Conservation (phyloP, 1,140 invertebrate species). For the Bilobella aurantiaca region DNA sequence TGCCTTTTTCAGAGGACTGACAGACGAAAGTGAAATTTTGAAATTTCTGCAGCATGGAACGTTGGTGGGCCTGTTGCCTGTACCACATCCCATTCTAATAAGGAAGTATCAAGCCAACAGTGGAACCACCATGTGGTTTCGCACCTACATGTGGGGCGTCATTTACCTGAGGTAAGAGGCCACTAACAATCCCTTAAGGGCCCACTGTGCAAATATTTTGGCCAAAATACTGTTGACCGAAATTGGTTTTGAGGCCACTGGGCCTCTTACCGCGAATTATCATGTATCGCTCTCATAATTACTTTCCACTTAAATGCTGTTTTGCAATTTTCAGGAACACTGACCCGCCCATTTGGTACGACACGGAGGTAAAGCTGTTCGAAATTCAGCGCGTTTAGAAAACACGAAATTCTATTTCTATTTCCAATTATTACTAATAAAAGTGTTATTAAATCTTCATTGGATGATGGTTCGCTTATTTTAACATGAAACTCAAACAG, state of each 20-base stretch:
- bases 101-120: slow-evolving; percentile 97
- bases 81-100: slow-evolving; percentile 97
- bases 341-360: slow-evolving; percentile 98
- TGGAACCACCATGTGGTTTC: slow-evolving; percentile 97
- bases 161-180: slow-evolving; percentile 92
- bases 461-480: too few species aligned
- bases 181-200: too few species aligned
- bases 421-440: too few species aligned
- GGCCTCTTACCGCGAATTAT: too few species aligned
- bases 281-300: too few species aligned
- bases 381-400: slow-evolving; percentile 82
- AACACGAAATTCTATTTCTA: too few species aligned
- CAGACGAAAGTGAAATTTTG: slow-evolving; percentile 97
- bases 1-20: slow-evolving; percentile 79
- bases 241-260: too few species aligned
- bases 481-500: too few species aligned
- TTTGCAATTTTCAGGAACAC: slow-evolving; percentile 63
- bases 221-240: too few species aligned
- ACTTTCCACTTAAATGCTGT: not conserved
- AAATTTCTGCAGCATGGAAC: slow-evolving; percentile 99
- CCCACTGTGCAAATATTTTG: too few species aligned
- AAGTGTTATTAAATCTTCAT: too few species aligned
- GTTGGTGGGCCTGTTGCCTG: slow-evolving; percentile 89
- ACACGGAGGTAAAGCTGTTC: slow-evolving; percentile 97
- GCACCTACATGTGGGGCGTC: slow-evolving; percentile 98